These are phyloP conservation scores for Spodoptera frugiperda DNA, from an alignment of 1,140 invertebrate species.

Conservation along the genomic window DNA sequence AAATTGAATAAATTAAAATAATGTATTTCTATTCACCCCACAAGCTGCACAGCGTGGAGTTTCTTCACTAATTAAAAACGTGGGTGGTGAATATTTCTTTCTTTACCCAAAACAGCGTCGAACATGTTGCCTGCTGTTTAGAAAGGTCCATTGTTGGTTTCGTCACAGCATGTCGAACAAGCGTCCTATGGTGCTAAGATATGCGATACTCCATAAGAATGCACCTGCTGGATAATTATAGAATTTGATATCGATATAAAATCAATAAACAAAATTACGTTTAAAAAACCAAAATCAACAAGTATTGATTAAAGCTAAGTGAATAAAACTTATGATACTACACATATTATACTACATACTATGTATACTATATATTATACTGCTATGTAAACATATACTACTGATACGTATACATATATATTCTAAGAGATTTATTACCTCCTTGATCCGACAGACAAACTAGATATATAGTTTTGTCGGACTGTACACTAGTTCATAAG, in stretches of 20 bases:
- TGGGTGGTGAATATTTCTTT: conserved; percentile 30
- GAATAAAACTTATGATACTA: too few species aligned
- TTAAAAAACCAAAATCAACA: too few species aligned
- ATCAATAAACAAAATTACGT: too few species aligned
- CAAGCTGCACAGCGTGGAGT: conserved; percentile 17
- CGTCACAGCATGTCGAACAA: conserved; percentile 16
- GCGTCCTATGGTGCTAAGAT: neutral
- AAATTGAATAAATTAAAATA: neutral
- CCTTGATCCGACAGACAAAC: too few species aligned
- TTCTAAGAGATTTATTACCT: too few species aligned
- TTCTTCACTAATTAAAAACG: conserved; percentile 32
- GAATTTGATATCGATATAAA: conserved; percentile 12
- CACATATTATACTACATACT: too few species aligned
- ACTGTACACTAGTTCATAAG: too few species aligned
- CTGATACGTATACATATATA: too few species aligned
- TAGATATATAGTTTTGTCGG: too few species aligned
- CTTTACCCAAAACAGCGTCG: conserved; percentile 2
- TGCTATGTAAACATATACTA: too few species aligned
- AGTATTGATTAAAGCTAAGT: too few species aligned
- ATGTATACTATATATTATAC: too few species aligned
- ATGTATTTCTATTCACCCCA: neutral
- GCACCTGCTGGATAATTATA: conserved; percentile 18
- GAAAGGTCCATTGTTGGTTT: conserved; percentile 11
- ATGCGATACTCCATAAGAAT: neutral
- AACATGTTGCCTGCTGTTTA: conserved; percentile 27